A percentile compares a stretch with the other conserved stretches of the same genome.
These are phyloP conservation scores for Sanderia malayensis DNA, from an alignment of 30 jellyfish, hydroid and myxozoan genomes.

Conservation along the genomic window DNA sequence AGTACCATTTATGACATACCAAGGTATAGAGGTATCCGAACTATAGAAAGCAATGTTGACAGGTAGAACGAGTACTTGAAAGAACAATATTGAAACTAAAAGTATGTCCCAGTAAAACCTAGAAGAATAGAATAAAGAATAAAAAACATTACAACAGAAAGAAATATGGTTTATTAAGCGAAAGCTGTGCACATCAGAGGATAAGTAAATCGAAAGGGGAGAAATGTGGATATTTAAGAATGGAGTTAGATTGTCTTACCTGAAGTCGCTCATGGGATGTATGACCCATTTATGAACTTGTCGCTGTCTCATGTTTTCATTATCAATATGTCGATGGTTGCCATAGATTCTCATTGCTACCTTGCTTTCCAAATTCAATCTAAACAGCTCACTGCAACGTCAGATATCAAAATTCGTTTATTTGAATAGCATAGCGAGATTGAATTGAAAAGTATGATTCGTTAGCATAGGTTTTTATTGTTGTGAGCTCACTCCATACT, in stretches of 20 bases:
- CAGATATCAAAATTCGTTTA: no score
- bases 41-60: slow-evolving; percentile 64
- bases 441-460: no score
- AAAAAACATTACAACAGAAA: no score
- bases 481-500: no score
- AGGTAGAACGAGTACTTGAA: slow-evolving; percentile 63
- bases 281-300: slow-evolving; percentile 35
- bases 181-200: no score
- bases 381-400: slow-evolving; percentile 66
- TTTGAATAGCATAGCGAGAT: no score
- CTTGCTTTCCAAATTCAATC: slow-evolving; percentile 50
- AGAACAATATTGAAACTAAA: slow-evolving; percentile 34
- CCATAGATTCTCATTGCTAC: slow-evolving; percentile 65
- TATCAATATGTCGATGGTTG: slow-evolving; percentile 32
- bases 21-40: slow-evolving; percentile 33
- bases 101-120: slow-evolving; percentile 74
- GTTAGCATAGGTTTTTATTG: no score
- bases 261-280: slow-evolving; percentile 69
- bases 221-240: no score
- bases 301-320: slow-evolving; percentile 39
- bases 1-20: slow-evolving; percentile 57
- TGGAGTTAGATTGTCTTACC: slow-evolving; percentile 13
- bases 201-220: no score
- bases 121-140: background rate
- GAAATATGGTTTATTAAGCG: no score